Conservation (phyloP, 2,797 vertebrate species). For the Pterois miles region DNA sequence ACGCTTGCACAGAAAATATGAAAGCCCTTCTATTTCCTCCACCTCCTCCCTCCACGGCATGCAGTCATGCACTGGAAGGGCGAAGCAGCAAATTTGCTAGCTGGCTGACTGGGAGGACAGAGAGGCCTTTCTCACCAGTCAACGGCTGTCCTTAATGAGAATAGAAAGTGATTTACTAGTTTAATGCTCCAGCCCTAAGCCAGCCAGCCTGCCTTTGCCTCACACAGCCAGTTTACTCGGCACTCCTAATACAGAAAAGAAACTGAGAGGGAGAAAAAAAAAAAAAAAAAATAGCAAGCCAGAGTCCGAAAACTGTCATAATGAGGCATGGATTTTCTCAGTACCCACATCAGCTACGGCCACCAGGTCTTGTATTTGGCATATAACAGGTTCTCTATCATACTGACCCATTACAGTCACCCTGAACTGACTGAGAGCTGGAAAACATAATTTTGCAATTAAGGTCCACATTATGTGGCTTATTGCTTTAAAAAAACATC, state of each 20-base stretch:
- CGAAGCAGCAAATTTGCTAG: constrained; percentile 76
- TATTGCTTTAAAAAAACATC: constrained; percentile 36
- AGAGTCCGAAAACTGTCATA: constrained; percentile 40
- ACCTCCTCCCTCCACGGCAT: constrained; percentile 27
- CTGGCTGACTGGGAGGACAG: constrained; percentile 79
- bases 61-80: constrained; percentile 62
- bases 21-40: neutral
- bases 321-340: constrained; percentile 50
- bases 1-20: constrained; percentile 6
- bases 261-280: constrained; percentile 26
- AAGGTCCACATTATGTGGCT: constrained; percentile 14
- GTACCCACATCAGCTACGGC: constrained; percentile 37
- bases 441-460: constrained; percentile 27
- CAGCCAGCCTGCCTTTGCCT: constrained; percentile 50
- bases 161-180: constrained; percentile 83
- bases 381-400: constrained; percentile 12
- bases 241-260: constrained; percentile 53
- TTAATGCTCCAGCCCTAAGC: constrained; percentile 73
- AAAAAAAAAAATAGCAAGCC: constrained; percentile 12
- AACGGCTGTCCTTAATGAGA: constrained; percentile 83
- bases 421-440: constrained; percentile 22
- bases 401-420: neutral
- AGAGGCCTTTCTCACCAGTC: constrained; percentile 79
- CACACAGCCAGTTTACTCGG: constrained; percentile 56
- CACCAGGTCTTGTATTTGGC: constrained; percentile 24